Conservation (phyloP, 2,797 vertebrate species). For the Xenops minutus region DNA sequence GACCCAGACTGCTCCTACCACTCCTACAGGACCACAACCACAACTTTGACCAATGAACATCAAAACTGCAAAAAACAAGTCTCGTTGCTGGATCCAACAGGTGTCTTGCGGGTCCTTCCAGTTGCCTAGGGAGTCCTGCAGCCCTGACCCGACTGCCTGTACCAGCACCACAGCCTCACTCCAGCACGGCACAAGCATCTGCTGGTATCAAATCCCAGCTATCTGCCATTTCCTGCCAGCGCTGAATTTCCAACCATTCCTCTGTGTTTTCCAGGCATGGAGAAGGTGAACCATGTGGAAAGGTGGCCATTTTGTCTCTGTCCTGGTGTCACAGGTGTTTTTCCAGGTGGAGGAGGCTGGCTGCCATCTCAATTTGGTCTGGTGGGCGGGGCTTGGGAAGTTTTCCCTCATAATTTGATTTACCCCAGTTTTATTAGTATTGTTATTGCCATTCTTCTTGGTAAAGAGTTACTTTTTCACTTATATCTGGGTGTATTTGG, state of each 20-base stretch:
- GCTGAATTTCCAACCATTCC: not conserved
- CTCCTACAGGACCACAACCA: not conserved
- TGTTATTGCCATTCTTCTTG: not conserved
- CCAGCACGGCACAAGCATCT: not conserved
- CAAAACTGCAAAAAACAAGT: not conserved
- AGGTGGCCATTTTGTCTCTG: not conserved
- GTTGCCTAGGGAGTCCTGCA: not conserved
- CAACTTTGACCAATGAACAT: not conserved
- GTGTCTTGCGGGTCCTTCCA: not conserved
- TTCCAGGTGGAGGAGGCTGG: not conserved
- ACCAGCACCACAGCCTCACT: not conserved
- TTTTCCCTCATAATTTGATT: not conserved
- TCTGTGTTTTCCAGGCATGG: not conserved
- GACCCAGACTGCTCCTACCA: not conserved
- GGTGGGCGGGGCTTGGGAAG: too few relatives aligned
- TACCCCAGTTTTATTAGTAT: not conserved
- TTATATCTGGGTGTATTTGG: not conserved
- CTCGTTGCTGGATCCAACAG: not conserved
- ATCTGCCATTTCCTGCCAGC: not conserved
- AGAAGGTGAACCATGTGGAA: not conserved
- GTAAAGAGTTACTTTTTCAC: not conserved
- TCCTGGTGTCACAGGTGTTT: not conserved
- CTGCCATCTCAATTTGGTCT: not conserved
- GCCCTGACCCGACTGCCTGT: not conserved
- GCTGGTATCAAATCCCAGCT: not conserved